Conservation (phyloP, 2,888 invertebrate genomes). For the Thymelicus lineola region DNA sequence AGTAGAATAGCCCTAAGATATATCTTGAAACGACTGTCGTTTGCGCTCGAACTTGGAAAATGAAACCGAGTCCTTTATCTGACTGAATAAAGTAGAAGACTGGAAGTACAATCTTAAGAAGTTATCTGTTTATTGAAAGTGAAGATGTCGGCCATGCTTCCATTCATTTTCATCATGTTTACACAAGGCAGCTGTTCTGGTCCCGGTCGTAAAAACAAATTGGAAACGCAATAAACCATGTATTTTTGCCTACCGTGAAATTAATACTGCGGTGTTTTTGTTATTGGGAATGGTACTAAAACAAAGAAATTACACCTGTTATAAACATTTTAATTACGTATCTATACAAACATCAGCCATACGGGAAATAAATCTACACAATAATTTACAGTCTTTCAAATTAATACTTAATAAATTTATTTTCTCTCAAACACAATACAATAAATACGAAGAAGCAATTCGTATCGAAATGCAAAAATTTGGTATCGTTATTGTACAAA, state of each 20-base stretch:
- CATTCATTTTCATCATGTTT: constrained; percentile 76
- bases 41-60: constrained; percentile 38
- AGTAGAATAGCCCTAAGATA: constrained; percentile 37
- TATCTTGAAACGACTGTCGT: constrained; percentile 35
- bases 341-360: constrained; percentile 82
- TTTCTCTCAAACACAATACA: constrained; percentile 71
- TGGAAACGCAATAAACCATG: constrained; percentile 71
- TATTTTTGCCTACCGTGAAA: constrained; percentile 59
- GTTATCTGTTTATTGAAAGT: constrained; percentile 56
- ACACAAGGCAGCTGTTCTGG: constrained; percentile 71
- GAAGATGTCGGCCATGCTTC: constrained; percentile 59
- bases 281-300: constrained; percentile 37
- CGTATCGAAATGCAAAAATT: constrained; percentile 79
- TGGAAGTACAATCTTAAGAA: constrained; percentile 40
- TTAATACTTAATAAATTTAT: constrained; percentile 78
- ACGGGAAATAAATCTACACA: constrained; percentile 78
- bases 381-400: constrained; percentile 84
- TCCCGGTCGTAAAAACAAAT: constrained; percentile 72
- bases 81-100: neutral
- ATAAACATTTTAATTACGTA: constrained; percentile 81
- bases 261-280: constrained; percentile 47
- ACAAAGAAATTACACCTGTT: constrained; percentile 58
- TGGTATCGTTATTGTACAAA: constrained; percentile 84
- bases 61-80: constrained; percentile 24
- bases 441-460: constrained; percentile 81